Evolutionary conservation across 2,113 vertebrate genomes (phyloP), one percentile per base, ranked within the genome.

Genomic region (Podilymbus podiceps): DNA sequence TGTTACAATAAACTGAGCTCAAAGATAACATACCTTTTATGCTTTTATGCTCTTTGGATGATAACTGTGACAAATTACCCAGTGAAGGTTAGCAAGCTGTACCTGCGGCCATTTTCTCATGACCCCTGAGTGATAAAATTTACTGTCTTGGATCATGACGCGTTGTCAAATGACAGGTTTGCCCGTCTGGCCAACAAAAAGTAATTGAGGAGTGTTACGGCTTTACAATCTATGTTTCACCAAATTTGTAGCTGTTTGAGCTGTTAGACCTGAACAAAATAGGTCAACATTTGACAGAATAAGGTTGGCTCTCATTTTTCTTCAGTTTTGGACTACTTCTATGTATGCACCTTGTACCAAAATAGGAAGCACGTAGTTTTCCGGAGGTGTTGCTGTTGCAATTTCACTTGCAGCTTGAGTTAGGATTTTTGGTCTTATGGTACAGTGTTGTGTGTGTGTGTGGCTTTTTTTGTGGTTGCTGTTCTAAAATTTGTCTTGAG

Each of bases 41-140:
- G 96, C 97, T 98, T 97, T 98, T 98, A 98, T 35, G 33, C 97
- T 97, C 97, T 97, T 96, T 87, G 95, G 97, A 96, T 98, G 98
- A 98, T 98, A 98, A 98, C 98, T 98, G 97, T 98, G 98, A 98
- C 98, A 98, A 98, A 98, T 98, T 98, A 98, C 97, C 97, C 96
- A 85, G 95, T 77, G 81, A 91, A 95, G 96, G 97, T 98, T 98
- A 98, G 97, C 94, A 97, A 96, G 93, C 94, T 97, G 93, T 97
- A 98, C 95, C 97, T 97, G 93, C 97, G 98, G 97, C 97, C 96
- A 94, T 98, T 98, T 98, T 98, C 98, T 98, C 97, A 98, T 98
- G 98, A 98, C 97, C 98, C 69, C 83, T 89, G 91, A 96, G 97
- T 91, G 97, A 98, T 98, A 97, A 98, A 98, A 97, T 98, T 98